Conservation (phyloP, 2,113 vertebrate genomes). For the Alouatta palliata region DNA sequence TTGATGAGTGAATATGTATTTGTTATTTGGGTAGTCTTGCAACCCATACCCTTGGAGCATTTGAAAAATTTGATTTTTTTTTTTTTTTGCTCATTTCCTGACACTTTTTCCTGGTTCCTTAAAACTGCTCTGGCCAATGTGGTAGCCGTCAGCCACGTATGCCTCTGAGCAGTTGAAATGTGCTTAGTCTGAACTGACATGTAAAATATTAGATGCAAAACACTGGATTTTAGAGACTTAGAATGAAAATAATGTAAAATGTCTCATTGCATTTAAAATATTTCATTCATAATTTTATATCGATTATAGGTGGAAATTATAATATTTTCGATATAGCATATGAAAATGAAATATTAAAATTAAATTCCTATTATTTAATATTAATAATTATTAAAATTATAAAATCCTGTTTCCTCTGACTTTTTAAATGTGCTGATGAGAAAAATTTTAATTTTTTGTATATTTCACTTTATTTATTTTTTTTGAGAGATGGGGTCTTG, state of each 20-base stretch:
- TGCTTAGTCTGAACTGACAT: background rate
- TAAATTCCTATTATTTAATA: slow-evolving; percentile 14
- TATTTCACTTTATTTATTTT: too few relatives aligned
- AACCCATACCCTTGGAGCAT: background rate
- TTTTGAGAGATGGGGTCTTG: too few relatives aligned
- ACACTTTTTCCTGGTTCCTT: background rate
- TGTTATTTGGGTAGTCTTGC: background rate
- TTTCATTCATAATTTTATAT: slow-evolving; percentile 2
- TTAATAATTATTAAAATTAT: background rate
- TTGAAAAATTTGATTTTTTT: background rate
- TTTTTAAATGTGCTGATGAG: background rate
- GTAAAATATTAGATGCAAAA: background rate
- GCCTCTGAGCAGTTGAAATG: background rate
- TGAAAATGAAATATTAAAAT: background rate
- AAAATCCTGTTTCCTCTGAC: background rate
- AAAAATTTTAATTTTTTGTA: too few relatives aligned
- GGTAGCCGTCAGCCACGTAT: background rate
- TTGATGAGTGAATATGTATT: background rate
- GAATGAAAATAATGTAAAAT: background rate
- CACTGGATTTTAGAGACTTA: background rate
- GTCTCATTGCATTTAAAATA: background rate
- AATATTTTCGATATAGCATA: background rate
- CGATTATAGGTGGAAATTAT: background rate
- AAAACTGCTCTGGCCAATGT: background rate
- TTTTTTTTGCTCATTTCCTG: background rate